Evolutionary conservation across 2,888 invertebrate genomes (phyloP).

Genomic region (Geotrupes spiniger): DNA sequence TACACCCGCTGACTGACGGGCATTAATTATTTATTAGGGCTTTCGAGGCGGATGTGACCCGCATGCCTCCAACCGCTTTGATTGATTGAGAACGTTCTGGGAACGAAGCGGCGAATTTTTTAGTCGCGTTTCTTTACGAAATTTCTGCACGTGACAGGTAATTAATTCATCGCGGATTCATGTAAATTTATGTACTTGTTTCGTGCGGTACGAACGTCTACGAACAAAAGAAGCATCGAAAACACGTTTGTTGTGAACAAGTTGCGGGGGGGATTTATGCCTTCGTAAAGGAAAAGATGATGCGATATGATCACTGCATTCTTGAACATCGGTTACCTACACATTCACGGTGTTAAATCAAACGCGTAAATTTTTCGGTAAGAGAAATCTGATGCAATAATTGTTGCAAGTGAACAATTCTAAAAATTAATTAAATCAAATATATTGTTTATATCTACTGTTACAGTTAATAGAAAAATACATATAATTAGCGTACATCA

Average conservation of each 20-base stretch:
- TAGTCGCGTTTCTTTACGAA: constrained; percentile 12
- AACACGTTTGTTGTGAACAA: not conserved
- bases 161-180: constrained; percentile 15
- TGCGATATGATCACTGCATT: not conserved
- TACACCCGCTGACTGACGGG: constrained; percentile 11
- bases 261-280: not conserved
- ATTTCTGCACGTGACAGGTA: constrained; percentile 19
- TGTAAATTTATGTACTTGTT: constrained; percentile 8
- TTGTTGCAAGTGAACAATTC: too few species aligned
- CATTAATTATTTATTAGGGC: constrained; percentile 24
- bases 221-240: too few species aligned
- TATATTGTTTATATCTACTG: too few species aligned
- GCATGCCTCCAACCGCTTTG: constrained; percentile 17
- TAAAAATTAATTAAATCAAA: too few species aligned
- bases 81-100: constrained; percentile 21
- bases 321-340: too few species aligned
- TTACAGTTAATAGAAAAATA: too few species aligned
- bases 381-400: too few species aligned
- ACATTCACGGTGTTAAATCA: too few species aligned
- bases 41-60: constrained; percentile 18
- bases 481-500: too few species aligned
- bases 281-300: not conserved
- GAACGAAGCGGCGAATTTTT: constrained; percentile 15
- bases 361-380: too few species aligned
- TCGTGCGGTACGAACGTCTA: not conserved